phyloP scores from a whole-genome alignment of 2,797 vertebrate species.

The Poecilia wingei region DNA sequence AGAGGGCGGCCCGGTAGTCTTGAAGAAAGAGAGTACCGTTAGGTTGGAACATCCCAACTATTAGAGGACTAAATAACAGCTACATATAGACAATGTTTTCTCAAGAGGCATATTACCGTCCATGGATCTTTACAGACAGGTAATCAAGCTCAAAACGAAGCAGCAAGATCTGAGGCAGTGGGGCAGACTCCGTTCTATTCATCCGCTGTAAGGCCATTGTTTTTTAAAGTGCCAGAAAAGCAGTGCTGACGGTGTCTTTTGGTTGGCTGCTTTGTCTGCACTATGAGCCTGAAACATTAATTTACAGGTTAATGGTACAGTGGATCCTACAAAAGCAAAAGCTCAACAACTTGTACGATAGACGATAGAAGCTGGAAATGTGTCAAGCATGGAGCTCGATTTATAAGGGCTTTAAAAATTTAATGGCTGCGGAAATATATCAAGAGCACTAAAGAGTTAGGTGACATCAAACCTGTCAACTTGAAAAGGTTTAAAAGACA shows the following conservation, averaged over 20 bases:
- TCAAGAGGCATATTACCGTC: conserved; percentile 26
- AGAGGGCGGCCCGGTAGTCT: background rate
- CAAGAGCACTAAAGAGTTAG: background rate
- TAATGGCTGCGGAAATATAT: background rate
- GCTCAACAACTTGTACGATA: background rate
- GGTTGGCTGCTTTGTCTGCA: background rate
- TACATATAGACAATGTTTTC: conserved; percentile 15
- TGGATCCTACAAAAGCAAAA: background rate
- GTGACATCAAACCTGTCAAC: background rate
- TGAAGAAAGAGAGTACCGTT: conserved; percentile 30
- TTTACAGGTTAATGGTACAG: background rate
- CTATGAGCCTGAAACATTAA: background rate
- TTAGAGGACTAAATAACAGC: conserved; percentile 26
- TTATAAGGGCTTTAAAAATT: background rate
- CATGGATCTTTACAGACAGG: conserved; percentile 30
- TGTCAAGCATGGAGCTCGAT: background rate
- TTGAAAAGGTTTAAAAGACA: background rate
- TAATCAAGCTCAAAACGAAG: conserved; percentile 21
- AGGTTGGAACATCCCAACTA: conserved; percentile 25
- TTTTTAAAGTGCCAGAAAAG: background rate
- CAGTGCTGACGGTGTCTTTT: background rate
- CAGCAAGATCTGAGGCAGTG: conserved; percentile 23
- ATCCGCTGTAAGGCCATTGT: conserved; percentile 10
- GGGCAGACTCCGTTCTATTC: conserved; percentile 21
- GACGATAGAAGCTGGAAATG: background rate